Percentiles rank a stretch among this genome's conserved stretches.
Evolutionary conservation across 2,888 invertebrate species (phyloP).

Genomic region (Synanthedon formicaeformis): DNA sequence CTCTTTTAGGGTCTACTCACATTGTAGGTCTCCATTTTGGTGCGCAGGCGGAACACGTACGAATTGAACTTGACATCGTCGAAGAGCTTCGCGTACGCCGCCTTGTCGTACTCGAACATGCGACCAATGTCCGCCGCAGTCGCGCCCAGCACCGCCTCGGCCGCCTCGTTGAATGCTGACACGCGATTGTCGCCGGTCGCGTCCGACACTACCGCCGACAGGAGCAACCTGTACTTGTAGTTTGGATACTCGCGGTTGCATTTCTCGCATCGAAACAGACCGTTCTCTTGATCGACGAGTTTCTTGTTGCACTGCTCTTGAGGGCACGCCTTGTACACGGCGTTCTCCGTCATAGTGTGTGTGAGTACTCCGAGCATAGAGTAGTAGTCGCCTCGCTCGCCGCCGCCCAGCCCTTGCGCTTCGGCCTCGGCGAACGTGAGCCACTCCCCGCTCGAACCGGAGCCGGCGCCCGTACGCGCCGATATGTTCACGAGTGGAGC

Average conservation of each 20-base stretch:
- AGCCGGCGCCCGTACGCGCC: constrained; percentile 55
- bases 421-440: constrained; percentile 82
- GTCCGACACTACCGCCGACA: constrained; percentile 88
- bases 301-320: constrained; percentile 94
- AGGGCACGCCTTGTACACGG: constrained; percentile 93
- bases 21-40: constrained; percentile 92
- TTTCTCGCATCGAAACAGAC: constrained; percentile 94
- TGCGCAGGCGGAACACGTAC: constrained; percentile 85
- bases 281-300: constrained; percentile 88
- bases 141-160: constrained; percentile 80
- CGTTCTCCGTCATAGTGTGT: constrained; percentile 83
- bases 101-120: constrained; percentile 75
- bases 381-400: constrained; percentile 87
- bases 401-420: constrained; percentile 75
- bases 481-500: constrained; percentile 76
- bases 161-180: constrained; percentile 89
- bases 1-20: constrained; percentile 64
- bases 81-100: constrained; percentile 76
- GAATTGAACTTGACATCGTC: constrained; percentile 82
- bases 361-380: constrained; percentile 82
- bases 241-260: constrained; percentile 87
- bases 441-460: constrained; percentile 74
- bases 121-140: constrained; percentile 83
- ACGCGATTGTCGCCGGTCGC: constrained; percentile 90
- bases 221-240: constrained; percentile 87